A percentile compares a stretch with the other conserved stretches of the same genome.
Conservation (phyloP, 2,797 vertebrate genomes). For the Sebastes taczanowskii region DNA sequence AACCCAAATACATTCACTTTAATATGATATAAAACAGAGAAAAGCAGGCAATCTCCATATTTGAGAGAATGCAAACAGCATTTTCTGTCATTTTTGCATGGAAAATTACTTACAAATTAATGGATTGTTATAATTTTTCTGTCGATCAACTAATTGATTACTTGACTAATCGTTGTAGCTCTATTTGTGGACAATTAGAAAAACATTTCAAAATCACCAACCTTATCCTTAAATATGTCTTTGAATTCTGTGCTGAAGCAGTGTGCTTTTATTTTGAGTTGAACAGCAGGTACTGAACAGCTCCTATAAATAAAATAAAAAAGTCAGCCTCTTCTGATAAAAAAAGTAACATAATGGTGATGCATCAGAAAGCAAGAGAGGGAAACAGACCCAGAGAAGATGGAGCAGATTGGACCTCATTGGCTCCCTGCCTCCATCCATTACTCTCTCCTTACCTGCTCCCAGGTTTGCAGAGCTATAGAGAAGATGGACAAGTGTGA, state of each 20-base stretch:
- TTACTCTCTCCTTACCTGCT: conserved; percentile 8
- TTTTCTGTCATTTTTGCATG: too few relatives aligned
- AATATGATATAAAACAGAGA: too few relatives aligned
- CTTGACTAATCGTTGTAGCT: too few relatives aligned
- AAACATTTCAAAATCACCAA: neutral
- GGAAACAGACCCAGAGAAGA: neutral
- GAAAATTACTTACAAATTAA: too few relatives aligned
- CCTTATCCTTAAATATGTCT: neutral
- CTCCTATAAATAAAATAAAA: neutral
- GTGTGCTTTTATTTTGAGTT: neutral
- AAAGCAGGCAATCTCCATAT: too few relatives aligned
- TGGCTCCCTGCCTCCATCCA: conserved; percentile 2
- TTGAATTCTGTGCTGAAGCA: neutral
- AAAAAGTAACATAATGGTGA: neutral
- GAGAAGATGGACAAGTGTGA: conserved; percentile 41
- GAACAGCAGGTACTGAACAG: neutral
- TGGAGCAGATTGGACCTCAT: neutral
- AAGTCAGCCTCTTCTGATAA: neutral
- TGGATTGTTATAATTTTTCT: too few relatives aligned
- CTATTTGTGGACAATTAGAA: neutral
- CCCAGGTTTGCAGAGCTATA: neutral
- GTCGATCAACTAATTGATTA: too few relatives aligned
- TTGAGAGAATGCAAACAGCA: too few relatives aligned
- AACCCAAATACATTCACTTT: too few relatives aligned
- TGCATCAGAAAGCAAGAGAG: neutral